Base-by-base conservation (phyloP, 2,888 invertebrate species). In the Andrena trimmerana region DNA sequence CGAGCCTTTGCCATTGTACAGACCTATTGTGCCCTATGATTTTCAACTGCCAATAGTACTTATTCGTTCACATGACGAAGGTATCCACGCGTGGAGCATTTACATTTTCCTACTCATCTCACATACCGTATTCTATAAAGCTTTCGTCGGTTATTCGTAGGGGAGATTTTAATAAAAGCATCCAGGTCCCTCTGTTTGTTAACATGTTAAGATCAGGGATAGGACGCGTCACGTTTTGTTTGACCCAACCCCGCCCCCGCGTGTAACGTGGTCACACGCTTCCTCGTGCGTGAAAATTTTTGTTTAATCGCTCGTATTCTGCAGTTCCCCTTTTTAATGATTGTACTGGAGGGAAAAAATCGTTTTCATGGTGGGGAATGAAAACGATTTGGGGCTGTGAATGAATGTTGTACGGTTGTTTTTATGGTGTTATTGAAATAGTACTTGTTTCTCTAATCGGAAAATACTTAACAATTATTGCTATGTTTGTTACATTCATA, bases 11-110 rank as follows among this genome's bases (percentile, higher is more conserved):
- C 42, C 16, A 20, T n/a, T 68, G 68, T 20, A 20, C 42, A 63
- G 42, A 20, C 7, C 20, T 16, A 76, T 69, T 69, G 62, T 68
- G 54, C 29, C 52, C 62, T 27, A 24, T 62, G 68, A 54, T 29
- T 54, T 24, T 24, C 29, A 27, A 33, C 16, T 71, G 57, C 59
- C 67, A 54, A 42, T 68, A 63, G 59, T 52, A 20, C 20, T 20
- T 20, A 68, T 69, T 70, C 31, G 65, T 33, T 54, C 13, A 16
- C 10, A 54, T 48, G 20, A n/a, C 42, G 52, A 54, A 54, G 31
- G 24, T 4, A n/a, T 20, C 10, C 48, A 48, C 29, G 48, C 50
- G 62, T 54, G 42, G 6, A 27, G 16, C 6, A 57, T 76, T 63
- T 42, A 31, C 63, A 54, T 69, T 75, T 69, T 54, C 69, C 68